phyloP scores from a whole-genome alignment of 2,888 invertebrate species.

The Lampropteryx suffumata region DNA sequence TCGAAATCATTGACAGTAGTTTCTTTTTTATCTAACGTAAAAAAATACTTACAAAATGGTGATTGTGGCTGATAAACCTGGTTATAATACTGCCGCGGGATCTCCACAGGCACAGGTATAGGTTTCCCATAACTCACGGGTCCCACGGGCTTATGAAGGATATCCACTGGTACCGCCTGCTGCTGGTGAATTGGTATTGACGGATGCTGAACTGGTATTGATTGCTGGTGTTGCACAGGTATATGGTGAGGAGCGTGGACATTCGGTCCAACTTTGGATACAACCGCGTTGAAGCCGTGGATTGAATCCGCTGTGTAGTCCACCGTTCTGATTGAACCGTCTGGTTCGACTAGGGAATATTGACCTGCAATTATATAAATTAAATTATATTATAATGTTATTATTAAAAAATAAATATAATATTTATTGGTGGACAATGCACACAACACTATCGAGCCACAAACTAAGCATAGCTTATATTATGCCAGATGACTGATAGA shows the following conservation, averaged over 20 bases:
- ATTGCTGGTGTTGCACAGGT: slow-evolving; percentile 20
- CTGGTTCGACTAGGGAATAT: slow-evolving; percentile 79
- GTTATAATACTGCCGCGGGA: slow-evolving; percentile 46
- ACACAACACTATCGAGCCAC: no score
- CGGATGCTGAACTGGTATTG: slow-evolving; percentile 18
- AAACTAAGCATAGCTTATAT: no score
- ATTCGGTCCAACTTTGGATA: slow-evolving; percentile 78
- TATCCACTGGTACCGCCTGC: neutral
- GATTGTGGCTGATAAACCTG: slow-evolving; percentile 18
- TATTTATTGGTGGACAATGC: no score
- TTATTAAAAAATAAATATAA: no score
- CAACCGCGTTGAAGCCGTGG: slow-evolving; percentile 83
- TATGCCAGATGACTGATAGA: no score
- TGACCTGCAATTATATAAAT: slow-evolving; percentile 62
- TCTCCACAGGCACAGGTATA: slow-evolving; percentile 66
- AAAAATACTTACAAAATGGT: slow-evolving; percentile 28
- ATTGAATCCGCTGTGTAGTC: slow-evolving; percentile 84
- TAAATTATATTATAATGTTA: no score
- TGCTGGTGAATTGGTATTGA: slow-evolving; percentile 9
- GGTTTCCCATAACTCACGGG: slow-evolving; percentile 54
- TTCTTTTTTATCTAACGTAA: no score
- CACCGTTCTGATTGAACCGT: slow-evolving; percentile 78
- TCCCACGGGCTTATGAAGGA: slow-evolving; percentile 17
- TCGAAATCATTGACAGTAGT: no score
- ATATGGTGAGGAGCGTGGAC: slow-evolving; percentile 54